Evolutionary conservation across 2,113 vertebrate genomes (phyloP).

Genomic region (Muntiacus muntjak): DNA sequence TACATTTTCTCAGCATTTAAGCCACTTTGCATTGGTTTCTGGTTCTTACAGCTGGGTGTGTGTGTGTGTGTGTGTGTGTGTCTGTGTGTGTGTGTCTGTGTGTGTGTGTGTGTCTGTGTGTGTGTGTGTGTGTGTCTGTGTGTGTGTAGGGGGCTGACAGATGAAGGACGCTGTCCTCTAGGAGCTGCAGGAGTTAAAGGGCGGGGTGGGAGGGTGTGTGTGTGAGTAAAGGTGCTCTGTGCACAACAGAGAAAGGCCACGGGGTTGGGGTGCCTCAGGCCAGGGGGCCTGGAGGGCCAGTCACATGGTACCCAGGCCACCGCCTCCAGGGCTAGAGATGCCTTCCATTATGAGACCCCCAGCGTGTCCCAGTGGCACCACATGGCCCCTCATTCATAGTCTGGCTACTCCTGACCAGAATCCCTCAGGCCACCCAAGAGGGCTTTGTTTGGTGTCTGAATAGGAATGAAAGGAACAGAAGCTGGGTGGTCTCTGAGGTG

Average conservation of each 20-base stretch:
- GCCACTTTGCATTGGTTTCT: neutral
- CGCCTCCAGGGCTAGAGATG: neutral
- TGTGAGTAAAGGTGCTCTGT: neutral
- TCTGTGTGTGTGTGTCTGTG: neutral
- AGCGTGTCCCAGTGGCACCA: neutral
- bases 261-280: neutral
- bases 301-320: neutral
- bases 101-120: too few relatives aligned
- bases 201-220: neutral
- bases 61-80: neutral
- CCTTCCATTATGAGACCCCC: neutral
- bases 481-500: slow-evolving; percentile 17
- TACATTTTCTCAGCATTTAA: neutral
- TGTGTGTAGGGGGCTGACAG: too few relatives aligned
- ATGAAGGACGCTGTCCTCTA: neutral
- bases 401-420: neutral
- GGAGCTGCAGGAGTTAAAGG: neutral
- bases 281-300: neutral
- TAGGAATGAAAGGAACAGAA: neutral
- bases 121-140: neutral
- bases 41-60: neutral
- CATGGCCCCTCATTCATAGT: neutral
- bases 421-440: neutral
- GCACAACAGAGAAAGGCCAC: neutral
- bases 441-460: slow-evolving; percentile 38